Evolutionary conservation across 2,797 vertebrate genomes (phyloP), one percentile per base, ranked within the genome.

Genomic region (Paramormyrops hopkinsi): DNA sequence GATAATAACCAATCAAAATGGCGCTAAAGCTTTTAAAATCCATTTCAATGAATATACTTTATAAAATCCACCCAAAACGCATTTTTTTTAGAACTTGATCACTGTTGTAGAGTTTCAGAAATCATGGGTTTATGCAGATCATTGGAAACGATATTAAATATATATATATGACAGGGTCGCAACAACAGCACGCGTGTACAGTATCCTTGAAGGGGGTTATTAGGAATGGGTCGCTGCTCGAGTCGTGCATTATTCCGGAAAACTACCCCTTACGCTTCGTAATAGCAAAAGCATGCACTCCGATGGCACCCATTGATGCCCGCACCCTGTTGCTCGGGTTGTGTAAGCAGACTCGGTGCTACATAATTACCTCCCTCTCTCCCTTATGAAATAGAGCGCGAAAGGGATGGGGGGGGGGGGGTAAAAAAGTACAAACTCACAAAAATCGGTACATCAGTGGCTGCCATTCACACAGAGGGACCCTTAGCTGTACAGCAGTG

Each of bases 291-390:
- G 14, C 69, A 76, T 37, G 11, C 65, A 73, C 65, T 33, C 33
- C 65, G 29, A 37, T 3, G 8, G 41, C 37, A 83, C 7, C 19
- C 41, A 6, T 48, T 25, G 11, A 22, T 17, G 46, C 82, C 48
- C 46, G 8, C 8, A 84, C 82, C 82, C 82, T 84, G 82, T 84
- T 84, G 82, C 82, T 50, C 79, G 79, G 46, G 19, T 50, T 46
- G 82, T 84, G 46, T 84, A 84, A 44, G 82, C 46, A 84, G 19
- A 50, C 41, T 79, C 22, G 22, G 3, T 50, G 82, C 44, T 7
- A 84, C 82, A 84, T 84, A 84, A 84, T 84, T 84, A 84, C 46
- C 76, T 22, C 46, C 41, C 11, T 37, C 82, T 84, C n/a, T 48
- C 82, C n/a, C 2, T 83, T 22, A 9, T 48, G 79, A 44, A 83